These are phyloP conservation scores for Phania funesta DNA, from an alignment of 2,888 invertebrate species.

Conservation along the genomic window DNA sequence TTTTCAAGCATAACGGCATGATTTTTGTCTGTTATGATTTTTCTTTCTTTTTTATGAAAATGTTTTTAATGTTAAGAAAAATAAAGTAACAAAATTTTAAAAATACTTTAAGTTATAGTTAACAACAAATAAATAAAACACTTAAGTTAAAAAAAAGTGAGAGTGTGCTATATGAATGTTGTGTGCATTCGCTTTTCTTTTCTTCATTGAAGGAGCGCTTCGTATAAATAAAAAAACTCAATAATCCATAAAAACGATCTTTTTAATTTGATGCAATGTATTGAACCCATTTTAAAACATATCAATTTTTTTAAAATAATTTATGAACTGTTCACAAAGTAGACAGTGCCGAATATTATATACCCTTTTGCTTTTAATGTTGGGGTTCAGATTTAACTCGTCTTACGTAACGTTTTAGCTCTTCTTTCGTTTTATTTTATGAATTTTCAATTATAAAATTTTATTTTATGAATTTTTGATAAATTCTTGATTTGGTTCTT, in stretches of 20 bases:
- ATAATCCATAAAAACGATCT: neutral
- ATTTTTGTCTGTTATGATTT: conserved; percentile 49
- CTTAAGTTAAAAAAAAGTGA: conserved; percentile 54
- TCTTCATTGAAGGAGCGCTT: conserved; percentile 2
- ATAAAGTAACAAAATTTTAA: conserved; percentile 1
- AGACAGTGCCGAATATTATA: too few relatives aligned
- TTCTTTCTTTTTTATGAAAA: conserved; percentile 29
- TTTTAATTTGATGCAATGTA: conserved; percentile 2
- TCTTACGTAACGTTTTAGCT: too few relatives aligned
- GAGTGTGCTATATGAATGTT: conserved; percentile 43
- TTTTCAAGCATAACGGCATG: conserved; percentile 61
- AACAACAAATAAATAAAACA: conserved; percentile 23
- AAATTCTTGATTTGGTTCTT: too few relatives aligned
- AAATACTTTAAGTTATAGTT: conserved; percentile 23
- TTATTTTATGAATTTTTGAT: too few relatives aligned
- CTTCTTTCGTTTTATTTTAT: too few relatives aligned
- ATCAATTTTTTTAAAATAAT: too few relatives aligned
- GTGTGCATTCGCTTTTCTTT: conserved; percentile 41
- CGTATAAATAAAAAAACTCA: neutral
- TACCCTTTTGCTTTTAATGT: too few relatives aligned
- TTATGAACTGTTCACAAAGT: too few relatives aligned
- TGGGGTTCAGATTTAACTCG: too few relatives aligned
- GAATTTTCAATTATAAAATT: too few relatives aligned
- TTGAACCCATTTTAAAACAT: too few relatives aligned
- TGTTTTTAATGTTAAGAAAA: conserved; percentile 19